These are phyloP conservation scores for Patiria miniata DNA, from an alignment of 35 echinoderm and acorn worm species.

Conservation along the genomic window DNA sequence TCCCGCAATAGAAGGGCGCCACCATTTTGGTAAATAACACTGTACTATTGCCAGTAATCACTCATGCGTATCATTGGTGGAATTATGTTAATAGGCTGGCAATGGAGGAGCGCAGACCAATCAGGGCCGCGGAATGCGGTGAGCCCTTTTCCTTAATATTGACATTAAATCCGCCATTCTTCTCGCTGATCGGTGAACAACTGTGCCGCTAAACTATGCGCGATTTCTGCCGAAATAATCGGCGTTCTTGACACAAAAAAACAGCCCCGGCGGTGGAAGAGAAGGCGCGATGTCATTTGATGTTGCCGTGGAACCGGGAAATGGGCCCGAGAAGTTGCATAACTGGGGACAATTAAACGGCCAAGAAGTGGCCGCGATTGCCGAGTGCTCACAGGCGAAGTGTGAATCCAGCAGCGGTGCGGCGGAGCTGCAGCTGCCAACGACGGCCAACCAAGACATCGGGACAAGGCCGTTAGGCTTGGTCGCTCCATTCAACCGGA, in stretches of 20 bases:
- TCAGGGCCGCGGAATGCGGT: neutral
- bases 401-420: neutral
- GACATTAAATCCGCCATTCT: conserved; percentile 31
- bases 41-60: conserved; percentile 8
- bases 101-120: neutral
- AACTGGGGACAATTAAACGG: conserved; percentile 20
- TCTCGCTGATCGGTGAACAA: neutral
- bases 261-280: neutral
- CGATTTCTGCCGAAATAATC: conserved; percentile 8
- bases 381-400: neutral
- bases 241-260: neutral
- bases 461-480: conserved; percentile 23
- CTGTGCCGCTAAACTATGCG: neutral
- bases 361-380: neutral
- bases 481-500: conserved; percentile 25
- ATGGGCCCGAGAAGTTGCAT: neutral
- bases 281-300: neutral
- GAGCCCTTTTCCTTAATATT: conserved; percentile 15
- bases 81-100: conserved; percentile 13
- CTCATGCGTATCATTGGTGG: conserved; percentile 21
- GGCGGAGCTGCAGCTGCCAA: neutral
- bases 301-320: conserved; percentile 19
- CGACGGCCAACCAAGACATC: conserved; percentile 2
- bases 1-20: neutral
- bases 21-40: neutral